These are phyloP conservation scores for Habropoda laboriosa DNA, from an alignment of 1,140 invertebrate species.

Conservation along the genomic window DNA sequence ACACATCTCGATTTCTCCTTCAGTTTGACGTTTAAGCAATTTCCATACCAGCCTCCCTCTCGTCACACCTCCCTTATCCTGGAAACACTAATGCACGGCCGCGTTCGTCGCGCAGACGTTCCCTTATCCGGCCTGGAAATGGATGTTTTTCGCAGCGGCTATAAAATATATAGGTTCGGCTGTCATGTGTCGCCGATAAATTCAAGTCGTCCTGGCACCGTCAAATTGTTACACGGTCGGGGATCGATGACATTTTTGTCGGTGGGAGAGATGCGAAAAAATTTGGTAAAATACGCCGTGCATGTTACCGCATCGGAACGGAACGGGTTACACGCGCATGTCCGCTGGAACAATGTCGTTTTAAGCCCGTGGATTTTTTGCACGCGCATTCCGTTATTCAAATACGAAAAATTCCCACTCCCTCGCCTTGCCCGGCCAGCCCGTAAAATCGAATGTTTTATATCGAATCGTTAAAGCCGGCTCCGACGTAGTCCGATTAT, in stretches of 20 bases:
- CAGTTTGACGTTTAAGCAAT: too few relatives aligned
- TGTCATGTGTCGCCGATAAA: conserved; percentile 31
- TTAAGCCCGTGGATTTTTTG: conserved; percentile 13
- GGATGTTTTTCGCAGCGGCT: background rate
- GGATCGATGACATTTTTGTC: background rate
- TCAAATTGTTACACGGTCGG: conserved; percentile 24
- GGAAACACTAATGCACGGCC: background rate
- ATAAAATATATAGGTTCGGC: conserved; percentile 23
- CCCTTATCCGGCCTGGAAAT: background rate
- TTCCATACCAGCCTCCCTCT: too few relatives aligned
- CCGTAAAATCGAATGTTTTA: conserved; percentile 21
- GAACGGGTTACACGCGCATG: background rate
- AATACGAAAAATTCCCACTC: conserved; percentile 17
- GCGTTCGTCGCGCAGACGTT: too few relatives aligned
- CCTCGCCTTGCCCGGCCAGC: too few relatives aligned
- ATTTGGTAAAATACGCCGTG: conserved; percentile 23
- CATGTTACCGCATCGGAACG: background rate
- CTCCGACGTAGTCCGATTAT: conserved; percentile 25
- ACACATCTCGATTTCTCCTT: too few relatives aligned
- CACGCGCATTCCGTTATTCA: background rate
- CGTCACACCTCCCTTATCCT: background rate
- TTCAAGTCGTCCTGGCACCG: background rate
- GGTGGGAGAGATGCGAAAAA: background rate
- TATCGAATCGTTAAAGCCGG: background rate
- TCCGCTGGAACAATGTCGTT: conserved; percentile 16